Evolutionary conservation across 2,888 invertebrate genomes (phyloP), one percentile per base, ranked within the genome.

Genomic region (Platycnemis pennipes): DNA sequence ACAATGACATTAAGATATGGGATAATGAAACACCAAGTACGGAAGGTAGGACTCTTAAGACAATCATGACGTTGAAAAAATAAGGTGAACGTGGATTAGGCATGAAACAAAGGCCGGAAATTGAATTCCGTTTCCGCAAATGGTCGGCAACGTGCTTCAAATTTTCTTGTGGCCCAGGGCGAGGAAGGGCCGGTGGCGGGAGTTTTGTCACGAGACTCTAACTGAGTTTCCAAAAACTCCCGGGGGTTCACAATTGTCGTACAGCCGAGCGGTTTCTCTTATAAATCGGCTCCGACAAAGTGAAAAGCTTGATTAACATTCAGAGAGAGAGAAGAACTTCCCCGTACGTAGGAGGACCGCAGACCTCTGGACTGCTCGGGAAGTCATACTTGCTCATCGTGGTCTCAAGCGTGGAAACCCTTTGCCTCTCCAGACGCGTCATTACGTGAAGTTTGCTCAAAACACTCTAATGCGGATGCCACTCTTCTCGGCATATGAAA

Each of bases 271-370:
- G 26, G 31, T 56, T 22, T 31, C n/a, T 31, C 31, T 22, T 53
- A 56, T 89, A 89, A 89, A 56, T 88, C 49, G 53, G 37, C 49
- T 31, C 89, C 89, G 53, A 63, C 69, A 44, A 89, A 63, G 56
- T 89, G 89, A 56, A 91, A 63, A 42, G 91, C 91, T 91, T 91
- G 91, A 69, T 91, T 91, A 91, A 56, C 91, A 91, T 91, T 56
- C 91, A 89, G 26, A 56, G 63, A 91, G 42, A 89, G 26, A 56
- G 63, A 91, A 37, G 63, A 44, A 77, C 77, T 77, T 77, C 42
- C 56, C 3, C 45, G 11, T 87, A 45, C n/a, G 45, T n/a, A 7
- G 87, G 44, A 87, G 56, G 53, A 69, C 91, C 91, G 69, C 91
- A 91, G 26, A 44, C 63, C 19, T 26, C 45, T n/a, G 26, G 53